Conservation (phyloP, 2,113 vertebrate species). For the Brachionichthys hirsutus region DNA sequence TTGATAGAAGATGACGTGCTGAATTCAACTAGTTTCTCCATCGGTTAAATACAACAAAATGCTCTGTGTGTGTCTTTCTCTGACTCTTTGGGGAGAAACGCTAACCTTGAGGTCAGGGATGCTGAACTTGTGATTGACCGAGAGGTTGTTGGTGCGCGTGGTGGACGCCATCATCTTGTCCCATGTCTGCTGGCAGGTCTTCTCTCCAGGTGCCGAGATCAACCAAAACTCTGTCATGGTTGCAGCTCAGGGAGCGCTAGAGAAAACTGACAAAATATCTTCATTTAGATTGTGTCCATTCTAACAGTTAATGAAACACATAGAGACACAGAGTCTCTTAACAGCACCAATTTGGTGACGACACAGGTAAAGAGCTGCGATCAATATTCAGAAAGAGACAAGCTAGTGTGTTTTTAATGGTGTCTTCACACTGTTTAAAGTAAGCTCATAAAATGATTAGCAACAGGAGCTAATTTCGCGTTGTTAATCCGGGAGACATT, state of each 20-base stretch:
- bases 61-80: too few relatives aligned
- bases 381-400: not conserved
- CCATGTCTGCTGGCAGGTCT: slow-evolving; percentile 99
- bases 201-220: slow-evolving; percentile 98
- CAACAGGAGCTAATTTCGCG: slow-evolving; percentile 7
- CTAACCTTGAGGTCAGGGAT: slow-evolving; percentile 95
- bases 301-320: not conserved
- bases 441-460: not conserved
- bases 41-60: not conserved
- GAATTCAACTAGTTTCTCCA: not conserved
- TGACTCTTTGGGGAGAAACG: too few relatives aligned
- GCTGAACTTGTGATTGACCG: slow-evolving; percentile 91
- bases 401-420: not conserved
- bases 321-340: not conserved
- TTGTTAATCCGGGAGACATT: too few relatives aligned
- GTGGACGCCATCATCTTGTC: slow-evolving; percentile 92
- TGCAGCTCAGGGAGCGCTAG: slow-evolving; percentile 41
- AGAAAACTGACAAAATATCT: slow-evolving; percentile 39
- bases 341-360: not conserved
- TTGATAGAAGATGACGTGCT: too few relatives aligned
- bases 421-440: slow-evolving; percentile 9
- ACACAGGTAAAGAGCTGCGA: not conserved
- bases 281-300: not conserved
- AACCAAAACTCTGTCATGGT: slow-evolving; percentile 98
- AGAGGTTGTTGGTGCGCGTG: slow-evolving; percentile 89